Conservation (phyloP, 2,797 vertebrate genomes). For the Masticophis lateralis region DNA sequence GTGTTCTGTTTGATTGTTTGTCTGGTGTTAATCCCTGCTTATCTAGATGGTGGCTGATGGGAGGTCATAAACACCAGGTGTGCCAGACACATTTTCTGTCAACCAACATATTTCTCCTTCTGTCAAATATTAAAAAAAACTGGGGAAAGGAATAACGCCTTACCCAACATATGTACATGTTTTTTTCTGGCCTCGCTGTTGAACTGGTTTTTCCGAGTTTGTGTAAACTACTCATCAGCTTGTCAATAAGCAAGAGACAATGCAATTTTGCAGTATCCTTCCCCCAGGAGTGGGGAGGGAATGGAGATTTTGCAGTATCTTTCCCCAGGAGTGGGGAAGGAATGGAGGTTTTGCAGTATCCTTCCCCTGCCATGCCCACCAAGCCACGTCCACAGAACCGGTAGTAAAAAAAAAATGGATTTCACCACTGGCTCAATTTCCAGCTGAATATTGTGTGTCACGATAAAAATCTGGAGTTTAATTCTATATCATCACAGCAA, state of each 20-base stretch:
- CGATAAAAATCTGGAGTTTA: background rate
- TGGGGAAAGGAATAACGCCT: background rate
- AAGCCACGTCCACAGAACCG: too few relatives aligned
- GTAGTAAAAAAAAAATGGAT: too few relatives aligned
- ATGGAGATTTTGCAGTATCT: too few relatives aligned
- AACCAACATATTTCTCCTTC: background rate
- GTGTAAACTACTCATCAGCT: background rate
- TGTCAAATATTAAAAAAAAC: background rate
- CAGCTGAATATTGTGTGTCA: too few relatives aligned
- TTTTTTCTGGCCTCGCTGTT: background rate
- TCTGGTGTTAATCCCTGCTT: background rate
- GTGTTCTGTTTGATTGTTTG: background rate
- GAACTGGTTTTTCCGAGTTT: background rate
- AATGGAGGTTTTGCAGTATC: too few relatives aligned
- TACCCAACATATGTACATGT: background rate
- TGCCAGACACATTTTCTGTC: background rate
- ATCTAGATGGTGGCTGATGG: background rate
- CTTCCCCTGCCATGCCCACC: too few relatives aligned
- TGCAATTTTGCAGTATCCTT: background rate
- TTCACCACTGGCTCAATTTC: too few relatives aligned
- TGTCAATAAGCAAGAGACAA: background rate
- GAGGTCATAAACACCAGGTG: background rate
- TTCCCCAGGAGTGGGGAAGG: too few relatives aligned
- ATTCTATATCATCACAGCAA: background rate
- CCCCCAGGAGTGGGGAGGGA: too few relatives aligned